Base-by-base conservation (phyloP, 2,113 vertebrate species). In the Cervus canadensis region DNA sequence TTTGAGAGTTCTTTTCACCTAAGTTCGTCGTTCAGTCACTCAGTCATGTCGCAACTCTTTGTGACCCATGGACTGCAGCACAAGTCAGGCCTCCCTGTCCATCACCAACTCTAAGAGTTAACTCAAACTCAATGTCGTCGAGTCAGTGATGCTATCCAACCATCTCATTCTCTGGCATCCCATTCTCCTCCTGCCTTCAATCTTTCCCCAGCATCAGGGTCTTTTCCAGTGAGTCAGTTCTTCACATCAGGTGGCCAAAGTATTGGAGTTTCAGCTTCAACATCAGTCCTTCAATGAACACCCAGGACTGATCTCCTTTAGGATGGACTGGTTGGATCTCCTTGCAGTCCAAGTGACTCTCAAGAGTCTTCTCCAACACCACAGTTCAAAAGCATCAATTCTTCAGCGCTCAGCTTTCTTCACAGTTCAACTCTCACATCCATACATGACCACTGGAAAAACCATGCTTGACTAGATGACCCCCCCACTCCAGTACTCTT, bases 1-100 rank as follows among this genome's bases (percentile, higher is more conserved):
- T 45, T 40, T 74, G 19, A 93, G 85, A 91, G 28, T 85, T 89
- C 13, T 81, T 95, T 93, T 78, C 26, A 78, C 45, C 8, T 74
- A 30, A 87, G 16, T n/a, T 67, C 33, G n/a, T n/a, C n/a, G 30
- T 19, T 67, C 33, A 67, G 62, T n/a, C 8, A 16, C 62, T n/a
- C 33, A n/a, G 33, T n/a, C 33, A 19, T 67, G 7, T 67, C 62
- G n/a, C 33, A n/a, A 64, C 62, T 64, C 62, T 64, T 17, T n/a
- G 33, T 17, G 62, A 67, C 33, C 62, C 30, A 33, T 33, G 60
- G 30, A 64, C 28, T 16, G 30, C 30, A 33, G 60, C 60, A 64
- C 60, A 19, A n/a, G n/a, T 33, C 33, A n/a, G 62, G 33, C 16
- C 33, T 67, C 33, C 62, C 3, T 50, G 4, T n/a, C 16, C 62